A percentile compares a stretch with the other conserved stretches of the same genome.
Evolutionary conservation across 2,113 vertebrate genomes (phyloP).

Genomic region (Thomomys bottae): DNA sequence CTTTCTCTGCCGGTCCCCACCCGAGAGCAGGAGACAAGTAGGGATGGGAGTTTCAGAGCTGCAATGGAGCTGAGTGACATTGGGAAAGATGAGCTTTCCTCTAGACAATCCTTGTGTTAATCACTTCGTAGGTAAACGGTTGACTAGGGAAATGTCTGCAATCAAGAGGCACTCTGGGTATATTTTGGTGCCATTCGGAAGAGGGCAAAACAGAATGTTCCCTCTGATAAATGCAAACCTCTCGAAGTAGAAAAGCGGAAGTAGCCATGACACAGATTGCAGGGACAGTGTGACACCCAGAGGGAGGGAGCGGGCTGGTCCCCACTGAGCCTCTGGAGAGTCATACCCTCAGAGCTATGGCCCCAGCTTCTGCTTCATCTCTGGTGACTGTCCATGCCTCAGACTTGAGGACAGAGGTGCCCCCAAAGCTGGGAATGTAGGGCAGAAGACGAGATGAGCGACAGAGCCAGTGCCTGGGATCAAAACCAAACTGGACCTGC

Average conservation of each 20-base stretch:
- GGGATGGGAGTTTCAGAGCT: background rate
- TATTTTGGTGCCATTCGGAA: conserved; percentile 67
- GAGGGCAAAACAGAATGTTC: conserved; percentile 56
- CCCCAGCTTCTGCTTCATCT: background rate
- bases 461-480: background rate
- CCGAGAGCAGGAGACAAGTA: background rate
- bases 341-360: accelerated
- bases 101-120: background rate
- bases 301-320: background rate
- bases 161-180: conserved; percentile 39
- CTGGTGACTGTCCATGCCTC: background rate
- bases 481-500: no score
- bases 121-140: background rate
- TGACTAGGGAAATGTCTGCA: conserved; percentile 47
- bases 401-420: background rate
- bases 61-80: conserved; percentile 35
- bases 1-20: background rate
- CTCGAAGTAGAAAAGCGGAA: background rate
- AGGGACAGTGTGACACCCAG: background rate
- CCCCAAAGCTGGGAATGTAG: background rate
- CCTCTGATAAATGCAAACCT: conserved; percentile 18
- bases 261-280: background rate
- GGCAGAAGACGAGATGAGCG: background rate
- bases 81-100: background rate
- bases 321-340: accelerated